Percentiles rank a stretch among this genome's conserved stretches.
Evolutionary conservation across 2,888 invertebrate species (phyloP).

Genomic region (Dasysyrphus albostriatus): DNA sequence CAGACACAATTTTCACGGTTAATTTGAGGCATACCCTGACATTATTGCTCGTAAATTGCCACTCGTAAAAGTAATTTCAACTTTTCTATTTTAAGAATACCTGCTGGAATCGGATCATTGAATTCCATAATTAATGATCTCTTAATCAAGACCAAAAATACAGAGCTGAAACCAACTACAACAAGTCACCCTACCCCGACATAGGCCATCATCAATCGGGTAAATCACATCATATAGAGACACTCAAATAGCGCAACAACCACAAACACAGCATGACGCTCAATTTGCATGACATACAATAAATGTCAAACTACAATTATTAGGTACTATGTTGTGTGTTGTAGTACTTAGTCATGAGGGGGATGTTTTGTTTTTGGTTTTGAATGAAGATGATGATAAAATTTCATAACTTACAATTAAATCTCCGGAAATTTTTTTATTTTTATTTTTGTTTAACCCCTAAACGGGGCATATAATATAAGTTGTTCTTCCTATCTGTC

Average conservation of each 20-base stretch:
- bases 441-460: conserved; percentile 18
- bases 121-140: conserved; percentile 66
- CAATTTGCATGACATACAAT: conserved; percentile 73
- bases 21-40: conserved; percentile 56
- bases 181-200: conserved; percentile 28
- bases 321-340: background rate
- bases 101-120: conserved; percentile 63
- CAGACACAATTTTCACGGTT: conserved; percentile 63
- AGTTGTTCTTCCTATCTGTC: conserved; percentile 34
- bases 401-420: conserved; percentile 72
- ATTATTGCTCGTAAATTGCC: conserved; percentile 24
- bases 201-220: conserved; percentile 21
- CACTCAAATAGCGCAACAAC: conserved; percentile 25
- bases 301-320: conserved; percentile 63
- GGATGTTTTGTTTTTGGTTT: conserved; percentile 27
- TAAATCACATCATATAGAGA: background rate
- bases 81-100: conserved; percentile 64
- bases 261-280: conserved; percentile 56
- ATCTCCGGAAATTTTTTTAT: conserved; percentile 41
- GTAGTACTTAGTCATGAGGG: conserved; percentile 20
- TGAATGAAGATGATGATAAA: conserved; percentile 41
- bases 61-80: conserved; percentile 1
- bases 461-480: conserved; percentile 12
- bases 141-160: conserved; percentile 61
- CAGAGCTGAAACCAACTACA: conserved; percentile 12